Base-by-base conservation (phyloP, 2,888 invertebrate species). In the Trichogramma dendrolimi region DNA sequence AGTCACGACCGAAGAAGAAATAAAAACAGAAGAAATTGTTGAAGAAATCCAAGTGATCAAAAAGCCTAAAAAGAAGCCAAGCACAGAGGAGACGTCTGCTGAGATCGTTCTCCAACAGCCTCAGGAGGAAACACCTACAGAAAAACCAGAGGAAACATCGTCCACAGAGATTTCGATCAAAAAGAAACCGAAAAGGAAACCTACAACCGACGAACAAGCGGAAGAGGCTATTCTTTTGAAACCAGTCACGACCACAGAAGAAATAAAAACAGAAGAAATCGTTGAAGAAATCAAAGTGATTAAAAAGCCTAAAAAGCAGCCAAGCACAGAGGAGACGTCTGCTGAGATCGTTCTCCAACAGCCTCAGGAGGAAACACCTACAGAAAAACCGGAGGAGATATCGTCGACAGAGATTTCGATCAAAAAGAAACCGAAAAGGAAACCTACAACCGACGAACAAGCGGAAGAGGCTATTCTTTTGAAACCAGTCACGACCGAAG, bases 321-420 rank as follows among this genome's bases (percentile, higher is more conserved):
- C 69, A 0, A 61, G 64, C 1, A 56, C 67, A 6, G 69, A 71
- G 4, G 73, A 74, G 44, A 71, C 69, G n/a, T 59, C 70, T 54
- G 68, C 75, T 65, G 71, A 75, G 62, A 71, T 75, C 41, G 70
- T 69, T 8, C 60, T 74, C 4, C 73, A 68, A 50, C 70, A 71
- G 63, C 74, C 70, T 7, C 79, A 79, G 48, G 72, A 80, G 39
- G 79, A 80, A 64, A 77, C 76, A 1, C 77, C 75, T 0, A 51
- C 58, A 0, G 68, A 72, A n/a, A 69, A 71, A 40, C 66, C 10
- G 64, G 56, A 4, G 71, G 73, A 63, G 66, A 72, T 64, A 65
- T 72, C 43, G 58, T 57, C 68, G 0, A 71, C 72, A 63, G 73
- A 76, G 54, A 64, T 72, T 4, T 64, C 68, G 1, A 57, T 73